Conservation (phyloP, 2,888 invertebrate genomes). For the Conus canariensis region DNA sequence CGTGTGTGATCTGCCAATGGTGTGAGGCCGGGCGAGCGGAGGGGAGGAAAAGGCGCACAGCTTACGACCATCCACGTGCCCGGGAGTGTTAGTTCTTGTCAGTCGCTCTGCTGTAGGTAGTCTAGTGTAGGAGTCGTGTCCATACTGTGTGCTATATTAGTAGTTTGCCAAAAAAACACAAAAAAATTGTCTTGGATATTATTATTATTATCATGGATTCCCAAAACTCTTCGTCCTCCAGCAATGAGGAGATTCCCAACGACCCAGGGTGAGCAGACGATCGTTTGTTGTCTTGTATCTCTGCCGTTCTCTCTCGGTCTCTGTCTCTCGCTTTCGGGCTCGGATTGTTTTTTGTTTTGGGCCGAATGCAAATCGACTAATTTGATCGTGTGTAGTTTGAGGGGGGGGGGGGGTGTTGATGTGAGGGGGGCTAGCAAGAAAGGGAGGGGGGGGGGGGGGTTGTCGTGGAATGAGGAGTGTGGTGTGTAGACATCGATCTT, state of each 20-base stretch:
- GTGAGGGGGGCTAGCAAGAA: too few species aligned
- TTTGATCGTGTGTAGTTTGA: neutral
- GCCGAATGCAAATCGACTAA: neutral
- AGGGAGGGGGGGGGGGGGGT: too few species aligned
- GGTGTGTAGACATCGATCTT: neutral
- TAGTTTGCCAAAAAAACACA: too few species aligned
- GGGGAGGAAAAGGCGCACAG: slow-evolving; percentile 46
- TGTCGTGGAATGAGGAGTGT: neutral
- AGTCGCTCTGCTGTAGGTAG: neutral
- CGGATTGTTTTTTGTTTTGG: neutral
- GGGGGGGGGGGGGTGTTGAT: too few species aligned
- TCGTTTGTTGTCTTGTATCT: neutral
- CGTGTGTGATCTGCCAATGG: slow-evolving; percentile 65
- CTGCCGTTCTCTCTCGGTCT: neutral
- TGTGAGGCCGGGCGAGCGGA: slow-evolving; percentile 48
- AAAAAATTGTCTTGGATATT: neutral
- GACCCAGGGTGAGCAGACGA: slow-evolving; percentile 91
- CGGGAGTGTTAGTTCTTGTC: slow-evolving; percentile 56
- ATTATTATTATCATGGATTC: slow-evolving; percentile 65
- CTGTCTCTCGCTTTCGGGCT: neutral
- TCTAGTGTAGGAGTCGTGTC: neutral
- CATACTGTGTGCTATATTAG: too few species aligned
- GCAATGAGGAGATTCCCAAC: slow-evolving; percentile 89
- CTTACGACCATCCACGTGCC: slow-evolving; percentile 53
- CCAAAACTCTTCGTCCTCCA: slow-evolving; percentile 60